Conservation (phyloP, 2,888 invertebrate species). For the Agrotis segetum region DNA sequence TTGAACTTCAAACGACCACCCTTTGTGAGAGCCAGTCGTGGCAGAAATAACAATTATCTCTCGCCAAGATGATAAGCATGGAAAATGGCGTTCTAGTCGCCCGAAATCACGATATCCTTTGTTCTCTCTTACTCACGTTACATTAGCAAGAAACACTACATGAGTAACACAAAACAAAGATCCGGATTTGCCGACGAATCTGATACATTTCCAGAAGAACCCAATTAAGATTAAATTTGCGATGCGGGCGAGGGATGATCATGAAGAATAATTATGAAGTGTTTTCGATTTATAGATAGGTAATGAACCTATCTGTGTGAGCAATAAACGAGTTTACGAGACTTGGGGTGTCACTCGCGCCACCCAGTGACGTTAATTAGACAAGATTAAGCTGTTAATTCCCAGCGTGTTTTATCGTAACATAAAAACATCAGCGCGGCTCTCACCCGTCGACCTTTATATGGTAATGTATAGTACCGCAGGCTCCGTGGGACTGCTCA, state of each 20-base stretch:
- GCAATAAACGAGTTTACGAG: conserved; percentile 31
- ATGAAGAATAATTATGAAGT: conserved; percentile 7
- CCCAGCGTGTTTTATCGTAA: conserved; percentile 41
- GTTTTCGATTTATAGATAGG: conserved; percentile 4
- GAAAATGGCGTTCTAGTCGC: conserved; percentile 4
- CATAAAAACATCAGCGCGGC: conserved; percentile 46
- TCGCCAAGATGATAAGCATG: conserved; percentile 21
- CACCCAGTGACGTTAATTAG: conserved; percentile 46
- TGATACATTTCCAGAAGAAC: conserved; percentile 13
- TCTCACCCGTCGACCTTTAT: conserved; percentile 27
- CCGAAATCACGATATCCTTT: conserved; percentile 32
- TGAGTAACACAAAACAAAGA: conserved; percentile 25
- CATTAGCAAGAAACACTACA: conserved; percentile 8
- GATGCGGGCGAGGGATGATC: conserved; percentile 25
- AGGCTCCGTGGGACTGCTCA: conserved; percentile 24
- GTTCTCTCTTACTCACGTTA: conserved; percentile 18
- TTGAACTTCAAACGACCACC: conserved; percentile 18
- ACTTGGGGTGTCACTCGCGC: conserved; percentile 28
- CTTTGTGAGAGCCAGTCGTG: neutral
- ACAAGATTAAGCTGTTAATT: conserved; percentile 45
- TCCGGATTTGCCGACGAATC: neutral
- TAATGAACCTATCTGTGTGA: conserved; percentile 16
- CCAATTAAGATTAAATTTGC: conserved; percentile 16
- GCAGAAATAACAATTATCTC: conserved; percentile 35
- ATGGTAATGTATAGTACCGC: conserved; percentile 46